phyloP scores from a whole-genome alignment of 2,888 invertebrate genomes.

The Drosophila longiperda region DNA sequence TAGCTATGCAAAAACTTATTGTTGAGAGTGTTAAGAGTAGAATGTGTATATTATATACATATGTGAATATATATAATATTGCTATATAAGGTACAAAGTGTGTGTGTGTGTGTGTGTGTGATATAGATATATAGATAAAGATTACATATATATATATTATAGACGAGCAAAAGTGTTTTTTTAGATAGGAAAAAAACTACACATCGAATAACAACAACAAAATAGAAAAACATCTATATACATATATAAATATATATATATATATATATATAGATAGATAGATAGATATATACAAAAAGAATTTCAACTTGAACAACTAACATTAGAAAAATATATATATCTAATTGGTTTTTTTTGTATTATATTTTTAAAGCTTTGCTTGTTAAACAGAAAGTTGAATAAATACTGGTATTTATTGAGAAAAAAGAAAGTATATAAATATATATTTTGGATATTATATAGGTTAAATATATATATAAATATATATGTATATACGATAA shows the following conservation, averaged over 20 bases:
- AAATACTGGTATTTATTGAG: conserved; percentile 3
- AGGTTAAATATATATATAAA: conserved; percentile 36
- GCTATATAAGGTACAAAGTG: conserved; percentile 13
- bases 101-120: conserved; percentile 11
- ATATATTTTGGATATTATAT: conserved; percentile 47
- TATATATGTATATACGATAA: conserved; percentile 27
- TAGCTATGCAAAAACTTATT: conserved; percentile 60
- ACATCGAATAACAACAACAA: conserved; percentile 49
- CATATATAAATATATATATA: conserved; percentile 28
- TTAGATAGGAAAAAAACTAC: conserved; percentile 40
- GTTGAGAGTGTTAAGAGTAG: conserved; percentile 43
- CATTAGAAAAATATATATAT: conserved; percentile 31
- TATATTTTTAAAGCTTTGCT: conserved; percentile 21
- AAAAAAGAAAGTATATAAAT: conserved; percentile 4
- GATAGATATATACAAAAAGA: conserved; percentile 41
- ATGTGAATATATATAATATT: conserved; percentile 20
- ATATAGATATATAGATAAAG: conserved; percentile 32
- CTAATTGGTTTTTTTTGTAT: conserved; percentile 3
- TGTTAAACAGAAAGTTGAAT: conserved; percentile 31
- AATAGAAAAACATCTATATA: conserved; percentile 29
- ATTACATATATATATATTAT: conserved; percentile 28
- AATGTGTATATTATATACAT: conserved; percentile 23
- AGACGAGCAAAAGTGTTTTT: conserved; percentile 11
- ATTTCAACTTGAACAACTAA: conserved; percentile 52
- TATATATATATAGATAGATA: conserved; percentile 21